A percentile compares a stretch with the other conserved stretches of the same genome.
These are phyloP conservation scores for Rhagonycha fulva DNA, from an alignment of 2,888 invertebrate species.

Conservation along the genomic window DNA sequence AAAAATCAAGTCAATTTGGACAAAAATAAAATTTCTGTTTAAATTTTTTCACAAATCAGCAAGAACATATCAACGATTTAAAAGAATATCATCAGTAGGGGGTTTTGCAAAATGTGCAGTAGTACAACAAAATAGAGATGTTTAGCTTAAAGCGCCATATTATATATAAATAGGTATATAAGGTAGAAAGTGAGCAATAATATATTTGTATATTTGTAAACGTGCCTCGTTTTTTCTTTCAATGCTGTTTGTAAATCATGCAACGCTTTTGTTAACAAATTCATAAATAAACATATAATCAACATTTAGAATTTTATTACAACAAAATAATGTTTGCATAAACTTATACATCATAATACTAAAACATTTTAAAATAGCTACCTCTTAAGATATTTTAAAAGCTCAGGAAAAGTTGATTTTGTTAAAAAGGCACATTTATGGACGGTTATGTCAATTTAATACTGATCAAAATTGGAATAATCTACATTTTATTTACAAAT, in stretches of 20 bases:
- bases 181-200: conserved; percentile 34
- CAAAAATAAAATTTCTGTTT: neutral
- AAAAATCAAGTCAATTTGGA: conserved; percentile 2
- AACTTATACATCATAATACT: conserved; percentile 20
- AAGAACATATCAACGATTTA: conserved; percentile 18
- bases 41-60: neutral
- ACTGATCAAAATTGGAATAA: conserved; percentile 35
- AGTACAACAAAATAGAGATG: conserved; percentile 14
- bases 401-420: conserved; percentile 4
- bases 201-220: conserved; percentile 42
- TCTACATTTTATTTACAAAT: neutral
- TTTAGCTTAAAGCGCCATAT: conserved; percentile 24
- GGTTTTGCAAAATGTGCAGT: conserved; percentile 24
- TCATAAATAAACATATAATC: conserved; percentile 25
- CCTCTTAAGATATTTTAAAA: conserved; percentile 13
- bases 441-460: conserved; percentile 33
- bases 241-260: conserved; percentile 33
- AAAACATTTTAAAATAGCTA: conserved; percentile 21
- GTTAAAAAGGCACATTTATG: conserved; percentile 26
- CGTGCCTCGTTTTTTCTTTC: conserved; percentile 37
- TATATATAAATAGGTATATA: conserved; percentile 1
- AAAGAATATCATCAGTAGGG: neutral
- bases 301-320: conserved; percentile 27
- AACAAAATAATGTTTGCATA: conserved; percentile 23
- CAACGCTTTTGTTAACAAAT: conserved; percentile 25